Conservation (phyloP, 2,797 vertebrate species). For the Meriones psammophilus region DNA sequence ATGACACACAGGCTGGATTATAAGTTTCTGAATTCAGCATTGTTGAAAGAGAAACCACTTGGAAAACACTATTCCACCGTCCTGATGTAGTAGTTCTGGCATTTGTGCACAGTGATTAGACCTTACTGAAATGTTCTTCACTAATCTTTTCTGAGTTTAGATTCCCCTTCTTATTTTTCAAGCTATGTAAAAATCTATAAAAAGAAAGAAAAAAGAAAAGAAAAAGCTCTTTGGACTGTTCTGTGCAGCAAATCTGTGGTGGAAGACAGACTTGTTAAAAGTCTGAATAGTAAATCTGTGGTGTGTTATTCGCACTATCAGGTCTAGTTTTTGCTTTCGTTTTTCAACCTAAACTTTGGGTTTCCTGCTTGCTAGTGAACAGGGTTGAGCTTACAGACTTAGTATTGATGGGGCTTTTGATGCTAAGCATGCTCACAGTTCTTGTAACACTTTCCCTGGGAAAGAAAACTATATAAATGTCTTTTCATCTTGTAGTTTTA, state of each 20-base stretch:
- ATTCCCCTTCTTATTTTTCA: not conserved
- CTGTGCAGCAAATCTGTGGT: conserved; percentile 4
- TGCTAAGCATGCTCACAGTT: not conserved
- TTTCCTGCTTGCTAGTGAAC: conserved; percentile 22
- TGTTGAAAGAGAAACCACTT: conserved; percentile 26
- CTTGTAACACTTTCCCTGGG: not conserved
- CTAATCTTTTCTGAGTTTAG: conserved; percentile 2
- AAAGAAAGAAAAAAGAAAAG: not conserved
- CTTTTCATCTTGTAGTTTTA: conserved; percentile 38
- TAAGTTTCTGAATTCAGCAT: conserved; percentile 67
- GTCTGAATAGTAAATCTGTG: not conserved
- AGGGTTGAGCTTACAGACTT: not conserved
- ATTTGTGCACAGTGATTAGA: conserved; percentile 22
- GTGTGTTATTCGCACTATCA: not conserved
- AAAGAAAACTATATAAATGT: not conserved
- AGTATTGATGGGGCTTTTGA: not conserved
- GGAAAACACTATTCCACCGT: not conserved
- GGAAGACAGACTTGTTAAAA: conserved; percentile 7
- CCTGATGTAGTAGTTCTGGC: conserved; percentile 21
- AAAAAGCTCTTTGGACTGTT: conserved; percentile 9
- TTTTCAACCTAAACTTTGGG: conserved; percentile 25
- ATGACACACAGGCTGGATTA: conserved; percentile 66
- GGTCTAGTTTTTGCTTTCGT: not conserved
- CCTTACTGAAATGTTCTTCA: not conserved
- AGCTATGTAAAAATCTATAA: not conserved